Conservation (phyloP, 2,797 vertebrate genomes). For the Onychomys torridus region DNA sequence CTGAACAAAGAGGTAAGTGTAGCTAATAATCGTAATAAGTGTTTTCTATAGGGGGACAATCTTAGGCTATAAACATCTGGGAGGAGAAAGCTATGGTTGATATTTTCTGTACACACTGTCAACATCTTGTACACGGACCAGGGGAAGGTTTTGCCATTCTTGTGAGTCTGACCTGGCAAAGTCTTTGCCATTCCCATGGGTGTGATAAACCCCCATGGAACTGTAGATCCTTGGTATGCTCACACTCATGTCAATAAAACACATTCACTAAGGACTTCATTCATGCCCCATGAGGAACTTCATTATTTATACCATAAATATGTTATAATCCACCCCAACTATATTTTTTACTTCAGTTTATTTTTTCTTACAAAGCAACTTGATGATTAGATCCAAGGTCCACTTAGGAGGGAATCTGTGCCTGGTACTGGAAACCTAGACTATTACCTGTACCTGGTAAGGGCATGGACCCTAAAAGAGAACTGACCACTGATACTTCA, state of each 20-base stretch:
- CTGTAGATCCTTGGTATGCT: not conserved
- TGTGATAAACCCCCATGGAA: not conserved
- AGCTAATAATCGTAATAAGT: too few species aligned
- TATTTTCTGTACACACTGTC: not conserved
- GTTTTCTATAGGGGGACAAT: not conserved
- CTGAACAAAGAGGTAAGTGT: not conserved
- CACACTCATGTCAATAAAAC: not conserved
- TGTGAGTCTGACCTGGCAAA: not conserved
- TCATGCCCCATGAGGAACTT: not conserved
- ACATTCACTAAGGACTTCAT: not conserved
- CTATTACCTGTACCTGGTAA: not conserved
- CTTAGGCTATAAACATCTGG: not conserved
- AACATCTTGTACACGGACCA: not conserved
- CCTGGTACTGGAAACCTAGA: not conserved
- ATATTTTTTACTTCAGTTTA: not conserved
- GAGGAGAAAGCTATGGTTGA: not conserved
- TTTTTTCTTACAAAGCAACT: not conserved
- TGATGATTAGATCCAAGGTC: not conserved
- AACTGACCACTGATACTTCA: not conserved
- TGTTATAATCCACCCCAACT: not conserved
- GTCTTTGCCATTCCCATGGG: not conserved
- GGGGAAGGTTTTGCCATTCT: not conserved
- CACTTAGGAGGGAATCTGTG: not conserved
- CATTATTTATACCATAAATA: slow-evolving; percentile 35
- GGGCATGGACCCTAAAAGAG: not conserved